These are phyloP conservation scores for Myiozetetes cayanensis DNA, from an alignment of 2,113 vertebrate genomes.

Conservation along the genomic window DNA sequence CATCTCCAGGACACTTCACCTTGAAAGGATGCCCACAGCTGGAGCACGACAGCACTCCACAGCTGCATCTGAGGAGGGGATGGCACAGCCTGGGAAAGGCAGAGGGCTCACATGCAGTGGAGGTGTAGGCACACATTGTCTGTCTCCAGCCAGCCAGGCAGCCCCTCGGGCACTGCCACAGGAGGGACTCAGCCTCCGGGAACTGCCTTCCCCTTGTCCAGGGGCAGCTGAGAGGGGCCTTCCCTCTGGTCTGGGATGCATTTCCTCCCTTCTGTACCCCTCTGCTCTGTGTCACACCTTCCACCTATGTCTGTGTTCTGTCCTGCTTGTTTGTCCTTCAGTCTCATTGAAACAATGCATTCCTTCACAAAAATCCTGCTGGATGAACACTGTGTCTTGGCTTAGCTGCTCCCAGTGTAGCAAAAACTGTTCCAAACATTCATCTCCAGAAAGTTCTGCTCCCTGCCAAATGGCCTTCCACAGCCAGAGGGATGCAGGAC, in stretches of 20 bases:
- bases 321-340: not conserved
- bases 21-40: not conserved
- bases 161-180: not conserved
- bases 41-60: not conserved
- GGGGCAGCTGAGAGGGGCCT: not conserved
- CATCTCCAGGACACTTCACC: not conserved
- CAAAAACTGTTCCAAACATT: not conserved
- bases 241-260: not conserved
- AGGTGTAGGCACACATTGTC: rapidly evolving
- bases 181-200: not conserved
- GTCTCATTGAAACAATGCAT: not conserved
- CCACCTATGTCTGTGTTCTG: rapidly evolving
- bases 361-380: not conserved
- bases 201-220: not conserved
- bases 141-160: not conserved
- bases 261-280: not conserved
- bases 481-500: not conserved
- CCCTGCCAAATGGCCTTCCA: not conserved
- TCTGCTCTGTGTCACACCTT: not conserved
- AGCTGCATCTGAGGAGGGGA: rapidly evolving
- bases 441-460: not conserved
- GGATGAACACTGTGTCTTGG: not conserved
- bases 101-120: rapidly evolving
- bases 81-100: not conserved
- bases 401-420: not conserved